phyloP scores from a whole-genome alignment of 2,797 vertebrate genomes.

The Clarias fuscus region DNA sequence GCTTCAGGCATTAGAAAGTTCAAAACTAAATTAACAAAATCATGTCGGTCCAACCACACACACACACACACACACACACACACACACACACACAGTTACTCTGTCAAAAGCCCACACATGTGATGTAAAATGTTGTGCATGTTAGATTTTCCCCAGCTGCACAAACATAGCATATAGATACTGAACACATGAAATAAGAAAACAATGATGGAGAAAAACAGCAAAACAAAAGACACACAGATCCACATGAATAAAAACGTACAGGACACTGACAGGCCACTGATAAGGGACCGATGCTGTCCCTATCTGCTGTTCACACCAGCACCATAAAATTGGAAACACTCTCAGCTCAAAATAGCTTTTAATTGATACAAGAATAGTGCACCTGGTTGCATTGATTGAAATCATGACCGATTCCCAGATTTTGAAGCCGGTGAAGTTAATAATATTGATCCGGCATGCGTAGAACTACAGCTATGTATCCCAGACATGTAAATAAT shows the following conservation, averaged over 20 bases:
- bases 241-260: slow-evolving; percentile 19
- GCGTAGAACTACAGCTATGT: not conserved
- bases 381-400: slow-evolving; percentile 29
- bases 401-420: not conserved
- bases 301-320: slow-evolving; percentile 27
- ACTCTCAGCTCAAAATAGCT: not conserved
- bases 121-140: slow-evolving; percentile 21
- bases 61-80: slow-evolving; percentile 4
- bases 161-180: slow-evolving; percentile 51
- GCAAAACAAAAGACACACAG: slow-evolving; percentile 30
- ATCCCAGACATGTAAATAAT: not conserved
- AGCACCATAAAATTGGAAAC: slow-evolving; percentile 30
- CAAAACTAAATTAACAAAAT: slow-evolving; percentile 30
- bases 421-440: not conserved
- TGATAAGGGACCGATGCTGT: slow-evolving; percentile 44
- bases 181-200: slow-evolving; percentile 25
- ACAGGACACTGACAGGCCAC: slow-evolving; percentile 43
- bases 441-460: not conserved
- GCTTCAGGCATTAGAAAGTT: slow-evolving; percentile 31
- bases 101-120: not conserved
- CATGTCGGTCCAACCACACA: slow-evolving; percentile 5
- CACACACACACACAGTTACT: not conserved
- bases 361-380: slow-evolving; percentile 37
- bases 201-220: slow-evolving; percentile 40
- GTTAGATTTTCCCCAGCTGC: slow-evolving; percentile 45